A percentile compares a stretch with the other conserved stretches of the same genome.
Evolutionary conservation across 2,113 vertebrate species (phyloP).

Genomic region (Reinhardtius hippoglossoides): DNA sequence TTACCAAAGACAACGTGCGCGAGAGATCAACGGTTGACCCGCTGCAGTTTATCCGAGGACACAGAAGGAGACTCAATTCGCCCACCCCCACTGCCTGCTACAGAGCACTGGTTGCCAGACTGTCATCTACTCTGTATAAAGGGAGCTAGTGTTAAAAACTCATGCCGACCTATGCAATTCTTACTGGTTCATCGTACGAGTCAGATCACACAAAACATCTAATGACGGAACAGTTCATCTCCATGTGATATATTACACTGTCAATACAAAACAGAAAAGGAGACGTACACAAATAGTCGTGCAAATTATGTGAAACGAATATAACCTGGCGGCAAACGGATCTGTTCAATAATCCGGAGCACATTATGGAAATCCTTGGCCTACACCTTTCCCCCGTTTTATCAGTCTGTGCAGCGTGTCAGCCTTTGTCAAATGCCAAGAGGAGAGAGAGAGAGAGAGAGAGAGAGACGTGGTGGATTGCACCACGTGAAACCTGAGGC

Average conservation of each 20-base stretch:
- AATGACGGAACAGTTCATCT: too few species aligned
- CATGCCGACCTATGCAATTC: too few species aligned
- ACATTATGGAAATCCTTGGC: background rate
- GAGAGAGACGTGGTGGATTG: background rate
- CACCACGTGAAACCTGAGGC: slow-evolving; percentile 20
- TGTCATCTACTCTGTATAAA: too few species aligned
- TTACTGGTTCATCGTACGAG: background rate
- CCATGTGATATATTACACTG: background rate
- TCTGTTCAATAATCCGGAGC: background rate
- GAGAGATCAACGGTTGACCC: too few species aligned
- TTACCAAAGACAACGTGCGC: too few species aligned
- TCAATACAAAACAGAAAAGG: background rate
- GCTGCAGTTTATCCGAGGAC: too few species aligned
- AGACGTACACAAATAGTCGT: background rate
- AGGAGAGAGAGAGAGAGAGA: background rate
- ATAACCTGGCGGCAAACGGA: background rate
- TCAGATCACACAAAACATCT: too few species aligned
- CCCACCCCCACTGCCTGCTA: too few species aligned
- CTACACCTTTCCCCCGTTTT: background rate
- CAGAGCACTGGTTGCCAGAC: too few species aligned
- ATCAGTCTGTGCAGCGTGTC: background rate
- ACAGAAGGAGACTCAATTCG: too few species aligned
- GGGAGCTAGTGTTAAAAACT: too few species aligned
- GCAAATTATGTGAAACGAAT: background rate
- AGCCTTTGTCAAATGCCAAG: slow-evolving; percentile 30